These are phyloP conservation scores for Ferdinandea cuprea DNA, from an alignment of 2,888 invertebrate species.

Conservation along the genomic window DNA sequence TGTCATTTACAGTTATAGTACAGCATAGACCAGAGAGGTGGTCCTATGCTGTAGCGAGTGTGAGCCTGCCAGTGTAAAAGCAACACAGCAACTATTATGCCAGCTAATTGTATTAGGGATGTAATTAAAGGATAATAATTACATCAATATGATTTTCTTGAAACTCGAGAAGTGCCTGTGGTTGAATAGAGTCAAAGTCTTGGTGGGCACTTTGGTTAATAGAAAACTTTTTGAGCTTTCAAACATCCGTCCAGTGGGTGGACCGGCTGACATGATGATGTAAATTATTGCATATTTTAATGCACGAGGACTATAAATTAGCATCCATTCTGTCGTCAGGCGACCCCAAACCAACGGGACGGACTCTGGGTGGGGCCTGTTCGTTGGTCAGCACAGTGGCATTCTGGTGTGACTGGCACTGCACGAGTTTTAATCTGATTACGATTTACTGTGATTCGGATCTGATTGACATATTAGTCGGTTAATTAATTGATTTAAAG, in stretches of 20 bases:
- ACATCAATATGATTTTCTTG: constrained; percentile 43
- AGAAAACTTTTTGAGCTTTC: constrained; percentile 29
- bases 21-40: neutral
- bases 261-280: neutral
- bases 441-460: constrained; percentile 74
- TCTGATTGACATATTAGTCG: constrained; percentile 75
- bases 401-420: constrained; percentile 25
- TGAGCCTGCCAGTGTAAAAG: constrained; percentile 19
- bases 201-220: constrained; percentile 1
- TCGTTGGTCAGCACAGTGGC: constrained; percentile 15
- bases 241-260: neutral
- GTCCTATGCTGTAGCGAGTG: neutral
- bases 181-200: neutral
- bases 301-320: constrained; percentile 32
- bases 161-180: constrained; percentile 9
- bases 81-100: constrained; percentile 60
- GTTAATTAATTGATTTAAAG: constrained; percentile 74
- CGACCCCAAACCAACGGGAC: constrained; percentile 2
- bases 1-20: neutral
- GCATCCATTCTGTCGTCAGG: constrained; percentile 22
- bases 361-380: neutral
- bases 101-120: constrained; percentile 70
- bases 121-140: constrained; percentile 73
- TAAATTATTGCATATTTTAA: constrained; percentile 45
- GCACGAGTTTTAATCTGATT: constrained; percentile 71